Conservation (phyloP, 2,888 invertebrate species). For the Ectemnius cavifrons region DNA sequence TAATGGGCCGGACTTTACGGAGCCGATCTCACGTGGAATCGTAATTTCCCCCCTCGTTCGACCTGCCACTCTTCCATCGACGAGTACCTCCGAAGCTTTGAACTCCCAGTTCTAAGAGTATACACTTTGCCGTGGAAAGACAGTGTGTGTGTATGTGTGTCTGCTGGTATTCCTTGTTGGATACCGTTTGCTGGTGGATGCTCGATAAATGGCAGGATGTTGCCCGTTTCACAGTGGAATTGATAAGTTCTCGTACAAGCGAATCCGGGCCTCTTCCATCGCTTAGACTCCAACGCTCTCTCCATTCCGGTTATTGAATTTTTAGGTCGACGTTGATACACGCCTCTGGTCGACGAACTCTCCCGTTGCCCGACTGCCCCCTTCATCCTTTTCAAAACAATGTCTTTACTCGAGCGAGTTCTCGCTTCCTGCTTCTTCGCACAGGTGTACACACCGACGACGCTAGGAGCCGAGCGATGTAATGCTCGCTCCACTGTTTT, state of each 20-base stretch:
- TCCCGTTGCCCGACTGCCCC: background rate
- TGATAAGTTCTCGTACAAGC: background rate
- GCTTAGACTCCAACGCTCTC: too few relatives aligned
- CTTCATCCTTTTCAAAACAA: slow-evolving; percentile 24
- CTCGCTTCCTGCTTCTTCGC: background rate
- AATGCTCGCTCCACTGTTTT: background rate
- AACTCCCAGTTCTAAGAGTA: background rate
- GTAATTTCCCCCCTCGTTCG: slow-evolving; percentile 20
- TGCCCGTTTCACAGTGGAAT: background rate
- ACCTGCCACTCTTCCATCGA: background rate
- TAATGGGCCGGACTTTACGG: slow-evolving; percentile 42
- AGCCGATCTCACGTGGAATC: slow-evolving; percentile 30
- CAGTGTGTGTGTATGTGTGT: background rate
- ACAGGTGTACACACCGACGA: slow-evolving; percentile 5
- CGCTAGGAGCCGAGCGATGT: background rate
- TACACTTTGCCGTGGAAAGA: background rate
- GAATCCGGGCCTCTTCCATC: background rate
- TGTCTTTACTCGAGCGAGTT: slow-evolving; percentile 22
- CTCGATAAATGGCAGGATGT: slow-evolving; percentile 9
- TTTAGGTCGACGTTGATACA: slow-evolving; percentile 9
- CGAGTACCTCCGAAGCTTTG: too few relatives aligned
- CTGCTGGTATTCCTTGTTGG: background rate
- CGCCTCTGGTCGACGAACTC: background rate
- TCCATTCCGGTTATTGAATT: slow-evolving; percentile 18
- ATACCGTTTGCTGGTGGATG: slow-evolving; percentile 26